These are phyloP conservation scores for Tuta absoluta DNA, from an alignment of 2,888 invertebrate species.

Conservation along the genomic window DNA sequence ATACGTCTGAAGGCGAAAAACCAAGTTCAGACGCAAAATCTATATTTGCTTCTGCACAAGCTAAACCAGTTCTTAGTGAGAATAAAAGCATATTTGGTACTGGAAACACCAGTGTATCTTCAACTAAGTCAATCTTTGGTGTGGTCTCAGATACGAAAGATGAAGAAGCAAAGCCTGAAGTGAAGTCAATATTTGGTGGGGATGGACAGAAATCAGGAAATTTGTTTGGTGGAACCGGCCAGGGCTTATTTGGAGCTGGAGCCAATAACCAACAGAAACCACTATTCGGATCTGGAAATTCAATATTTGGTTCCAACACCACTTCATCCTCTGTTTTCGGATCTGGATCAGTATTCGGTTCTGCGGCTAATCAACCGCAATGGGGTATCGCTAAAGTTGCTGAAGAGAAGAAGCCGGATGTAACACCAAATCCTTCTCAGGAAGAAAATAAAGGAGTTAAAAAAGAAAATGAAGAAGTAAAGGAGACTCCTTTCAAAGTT, in stretches of 20 bases:
- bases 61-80: slow-evolving; percentile 51
- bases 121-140: slow-evolving; percentile 56
- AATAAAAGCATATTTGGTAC: slow-evolving; percentile 39
- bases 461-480: slow-evolving; percentile 35
- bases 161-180: slow-evolving; percentile 46
- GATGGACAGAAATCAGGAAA: slow-evolving; percentile 54
- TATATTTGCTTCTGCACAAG: slow-evolving; percentile 33
- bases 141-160: slow-evolving; percentile 43
- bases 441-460: slow-evolving; percentile 32
- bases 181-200: slow-evolving; percentile 64
- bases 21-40: slow-evolving; percentile 29
- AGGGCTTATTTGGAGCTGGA: slow-evolving; percentile 61
- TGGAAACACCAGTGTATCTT: slow-evolving; percentile 43
- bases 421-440: slow-evolving; percentile 31
- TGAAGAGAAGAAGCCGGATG: slow-evolving; percentile 40
- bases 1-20: slow-evolving; percentile 41
- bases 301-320: slow-evolving; percentile 34
- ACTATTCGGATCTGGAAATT: slow-evolving; percentile 41
- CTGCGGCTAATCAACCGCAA: slow-evolving; percentile 38
- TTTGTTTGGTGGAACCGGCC: slow-evolving; percentile 53
- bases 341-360: slow-evolving; percentile 45
- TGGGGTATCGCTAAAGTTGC: slow-evolving; percentile 38
- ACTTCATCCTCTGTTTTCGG: slow-evolving; percentile 35
- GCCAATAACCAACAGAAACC: slow-evolving; percentile 42
- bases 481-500: slow-evolving; percentile 46